Evolutionary conservation across 2,113 vertebrate genomes (phyloP).

Genomic region (Rhabdornis inornatus): DNA sequence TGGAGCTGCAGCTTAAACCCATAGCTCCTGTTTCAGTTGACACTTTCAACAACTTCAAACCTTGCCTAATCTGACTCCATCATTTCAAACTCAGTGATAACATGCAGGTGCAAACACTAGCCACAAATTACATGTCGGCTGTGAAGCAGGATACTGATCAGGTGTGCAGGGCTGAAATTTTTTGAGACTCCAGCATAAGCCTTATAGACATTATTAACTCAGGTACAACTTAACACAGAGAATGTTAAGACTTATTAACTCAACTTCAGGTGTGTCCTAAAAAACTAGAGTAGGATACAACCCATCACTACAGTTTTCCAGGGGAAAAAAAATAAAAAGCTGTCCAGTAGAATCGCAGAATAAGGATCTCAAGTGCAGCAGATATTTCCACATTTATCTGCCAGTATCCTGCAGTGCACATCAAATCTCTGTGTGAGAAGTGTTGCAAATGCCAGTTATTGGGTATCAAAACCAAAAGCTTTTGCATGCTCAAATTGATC

Average conservation of each 20-base stretch:
- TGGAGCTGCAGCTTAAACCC: not conserved
- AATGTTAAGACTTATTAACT: not conserved
- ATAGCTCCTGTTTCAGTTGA: not conserved
- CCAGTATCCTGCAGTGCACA: not conserved
- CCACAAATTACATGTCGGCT: rapidly evolving
- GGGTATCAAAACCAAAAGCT: not conserved
- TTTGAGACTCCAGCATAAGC: not conserved
- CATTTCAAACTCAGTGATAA: not conserved
- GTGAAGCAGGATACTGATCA: not conserved
- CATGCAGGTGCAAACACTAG: not conserved
- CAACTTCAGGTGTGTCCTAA: not conserved
- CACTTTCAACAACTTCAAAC: not conserved
- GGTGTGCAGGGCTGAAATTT: not conserved
- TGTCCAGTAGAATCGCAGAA: not conserved
- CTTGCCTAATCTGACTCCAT: not conserved
- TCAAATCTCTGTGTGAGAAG: not conserved
- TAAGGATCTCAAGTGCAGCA: not conserved
- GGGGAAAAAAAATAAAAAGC: not conserved
- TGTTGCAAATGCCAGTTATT: not conserved
- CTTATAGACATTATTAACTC: not conserved
- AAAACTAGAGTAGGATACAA: not conserved
- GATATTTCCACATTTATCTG: not conserved
- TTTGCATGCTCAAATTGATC: not conserved
- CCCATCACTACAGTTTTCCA: not conserved
- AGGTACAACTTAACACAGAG: not conserved